These are phyloP conservation scores for Peromyscus eremicus DNA, from an alignment of 2,797 vertebrate species.

Conservation along the genomic window DNA sequence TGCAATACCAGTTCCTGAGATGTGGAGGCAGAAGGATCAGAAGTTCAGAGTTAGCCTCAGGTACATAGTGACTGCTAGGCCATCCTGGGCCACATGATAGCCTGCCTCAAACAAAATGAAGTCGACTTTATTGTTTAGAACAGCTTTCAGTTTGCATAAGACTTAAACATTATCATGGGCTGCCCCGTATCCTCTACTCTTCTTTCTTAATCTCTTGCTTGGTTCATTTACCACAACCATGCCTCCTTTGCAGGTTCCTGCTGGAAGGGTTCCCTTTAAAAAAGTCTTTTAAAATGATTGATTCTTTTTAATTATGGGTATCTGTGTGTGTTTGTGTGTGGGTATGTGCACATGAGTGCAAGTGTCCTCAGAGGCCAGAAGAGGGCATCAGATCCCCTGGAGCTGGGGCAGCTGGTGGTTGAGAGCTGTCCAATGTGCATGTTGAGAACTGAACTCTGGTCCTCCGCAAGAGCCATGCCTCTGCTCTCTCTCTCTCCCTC, in stretches of 20 bases:
- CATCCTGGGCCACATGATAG: background rate
- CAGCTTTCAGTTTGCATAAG: conserved; percentile 46
- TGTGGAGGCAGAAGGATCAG: background rate
- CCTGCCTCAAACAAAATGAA: background rate
- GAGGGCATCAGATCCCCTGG: background rate
- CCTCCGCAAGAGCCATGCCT: background rate
- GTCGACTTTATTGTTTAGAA: background rate
- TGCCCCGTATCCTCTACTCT: background rate
- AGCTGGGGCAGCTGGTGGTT: background rate
- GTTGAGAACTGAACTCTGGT: background rate
- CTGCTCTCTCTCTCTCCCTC: background rate
- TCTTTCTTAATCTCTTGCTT: background rate
- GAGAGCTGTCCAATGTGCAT: background rate
- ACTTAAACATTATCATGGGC: background rate
- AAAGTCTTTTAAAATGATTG: background rate
- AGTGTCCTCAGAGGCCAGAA: background rate
- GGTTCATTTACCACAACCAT: background rate
- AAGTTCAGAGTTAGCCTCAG: background rate
- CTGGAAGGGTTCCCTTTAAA: background rate
- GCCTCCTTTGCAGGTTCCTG: conserved; percentile 1
- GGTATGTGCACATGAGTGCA: background rate
- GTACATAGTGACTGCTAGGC: background rate
- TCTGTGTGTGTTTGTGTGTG: background rate
- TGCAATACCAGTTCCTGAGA: background rate
- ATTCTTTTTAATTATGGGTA: background rate